Evolutionary conservation across 2,113 vertebrate species (phyloP).

Genomic region (Tetraodon nigroviridis): DNA sequence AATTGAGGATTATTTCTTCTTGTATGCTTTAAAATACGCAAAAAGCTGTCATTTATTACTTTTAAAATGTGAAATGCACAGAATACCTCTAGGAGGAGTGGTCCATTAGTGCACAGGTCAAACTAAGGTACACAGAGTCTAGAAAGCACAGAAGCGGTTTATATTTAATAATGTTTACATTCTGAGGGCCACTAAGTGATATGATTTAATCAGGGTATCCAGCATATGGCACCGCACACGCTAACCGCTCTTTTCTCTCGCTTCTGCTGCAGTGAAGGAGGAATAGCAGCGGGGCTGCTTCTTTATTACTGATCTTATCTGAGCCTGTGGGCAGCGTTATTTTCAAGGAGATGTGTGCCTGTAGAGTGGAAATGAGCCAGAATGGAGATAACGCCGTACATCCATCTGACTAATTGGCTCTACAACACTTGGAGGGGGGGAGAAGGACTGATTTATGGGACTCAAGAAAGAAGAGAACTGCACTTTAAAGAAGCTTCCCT

Average conservation of each 20-base stretch:
- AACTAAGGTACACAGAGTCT: not conserved
- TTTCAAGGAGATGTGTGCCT: constrained; percentile 32
- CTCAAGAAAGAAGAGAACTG: constrained; percentile 8
- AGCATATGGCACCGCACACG: not conserved
- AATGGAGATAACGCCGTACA: constrained; percentile 50
- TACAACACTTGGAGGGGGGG: constrained; percentile 22
- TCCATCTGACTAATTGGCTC: constrained; percentile 67
- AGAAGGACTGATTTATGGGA: constrained; percentile 43
- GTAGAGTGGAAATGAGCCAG: constrained; percentile 37
- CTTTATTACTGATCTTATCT: constrained; percentile 54
- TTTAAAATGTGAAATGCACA: no score
- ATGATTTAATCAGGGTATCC: constrained; percentile 17
- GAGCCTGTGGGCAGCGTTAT: constrained; percentile 17
- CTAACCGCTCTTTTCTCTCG: constrained; percentile 20
- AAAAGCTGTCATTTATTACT: no score
- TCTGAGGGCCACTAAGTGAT: constrained; percentile 23
- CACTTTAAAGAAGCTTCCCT: constrained; percentile 32
- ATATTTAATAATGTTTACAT: constrained; percentile 10
- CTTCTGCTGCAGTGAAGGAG: constrained; percentile 27
- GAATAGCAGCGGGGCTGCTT: constrained; percentile 37
- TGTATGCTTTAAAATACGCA: no score
- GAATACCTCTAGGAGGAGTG: constrained; percentile 3
- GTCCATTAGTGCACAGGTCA: no score
- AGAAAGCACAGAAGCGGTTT: constrained; percentile 7
- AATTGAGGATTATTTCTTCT: no score